phyloP scores from a whole-genome alignment of 2,113 vertebrate genomes.

The Vulpes vulpes region DNA sequence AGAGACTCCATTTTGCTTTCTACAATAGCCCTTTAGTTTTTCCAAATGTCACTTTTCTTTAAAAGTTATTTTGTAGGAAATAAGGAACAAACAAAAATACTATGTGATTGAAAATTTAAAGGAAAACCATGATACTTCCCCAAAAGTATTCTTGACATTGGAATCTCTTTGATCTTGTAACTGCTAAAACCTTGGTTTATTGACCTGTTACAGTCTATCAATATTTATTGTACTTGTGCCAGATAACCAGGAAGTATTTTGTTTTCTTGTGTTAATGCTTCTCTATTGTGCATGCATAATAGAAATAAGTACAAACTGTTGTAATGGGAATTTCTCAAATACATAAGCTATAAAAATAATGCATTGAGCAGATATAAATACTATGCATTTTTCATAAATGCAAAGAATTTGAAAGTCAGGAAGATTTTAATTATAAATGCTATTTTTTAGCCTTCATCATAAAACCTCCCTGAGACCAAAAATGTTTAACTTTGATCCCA shows the following conservation, averaged over 20 bases:
- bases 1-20: not conserved
- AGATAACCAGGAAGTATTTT: slow-evolving; percentile 14
- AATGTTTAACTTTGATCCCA: slow-evolving; percentile 60
- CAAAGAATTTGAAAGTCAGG: slow-evolving; percentile 61
- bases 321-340: slow-evolving; percentile 34
- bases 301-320: slow-evolving; percentile 35
- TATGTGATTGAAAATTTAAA: slow-evolving; percentile 47
- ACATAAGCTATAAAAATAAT: slow-evolving; percentile 64
- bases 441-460: slow-evolving; percentile 62
- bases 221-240: slow-evolving; percentile 7
- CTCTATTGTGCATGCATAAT: slow-evolving; percentile 1
- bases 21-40: slow-evolving; percentile 15
- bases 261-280: slow-evolving; percentile 54
- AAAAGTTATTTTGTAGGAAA: slow-evolving; percentile 40
- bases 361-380: slow-evolving; percentile 67
- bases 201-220: slow-evolving; percentile 22
- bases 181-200: slow-evolving; percentile 54
- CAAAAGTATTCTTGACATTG: slow-evolving; percentile 52
- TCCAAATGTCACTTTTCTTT: slow-evolving; percentile 39
- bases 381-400: slow-evolving; percentile 74
- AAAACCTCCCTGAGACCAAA: slow-evolving; percentile 53
- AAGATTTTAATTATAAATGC: slow-evolving; percentile 72
- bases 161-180: not conserved
- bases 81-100: not conserved
- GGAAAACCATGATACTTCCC: slow-evolving; percentile 11